These are phyloP conservation scores for Orius insidiosus DNA, from an alignment of 1,140 invertebrate genomes.

Conservation along the genomic window DNA sequence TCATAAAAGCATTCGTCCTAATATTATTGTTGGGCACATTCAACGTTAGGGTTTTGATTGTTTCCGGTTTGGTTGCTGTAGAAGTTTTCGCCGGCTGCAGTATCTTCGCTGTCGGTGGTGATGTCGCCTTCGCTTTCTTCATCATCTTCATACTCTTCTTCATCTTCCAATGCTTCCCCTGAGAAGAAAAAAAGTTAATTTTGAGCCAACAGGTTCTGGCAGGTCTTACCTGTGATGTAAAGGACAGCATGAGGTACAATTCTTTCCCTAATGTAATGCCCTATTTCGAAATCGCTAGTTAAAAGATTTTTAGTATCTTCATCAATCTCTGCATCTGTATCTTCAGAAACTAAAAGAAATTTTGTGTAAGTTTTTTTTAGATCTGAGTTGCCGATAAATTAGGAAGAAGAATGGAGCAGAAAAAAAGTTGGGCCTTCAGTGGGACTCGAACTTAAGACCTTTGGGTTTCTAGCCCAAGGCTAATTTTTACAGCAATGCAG, in stretches of 20 bases:
- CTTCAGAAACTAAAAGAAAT: constrained; percentile 34
- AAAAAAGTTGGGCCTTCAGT: too few species aligned
- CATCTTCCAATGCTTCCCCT: constrained; percentile 59
- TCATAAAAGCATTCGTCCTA: too few species aligned
- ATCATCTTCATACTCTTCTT: constrained; percentile 32
- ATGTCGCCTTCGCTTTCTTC: constrained; percentile 22
- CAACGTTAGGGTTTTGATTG: not conserved
- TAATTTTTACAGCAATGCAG: too few species aligned
- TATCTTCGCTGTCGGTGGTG: constrained; percentile 21
- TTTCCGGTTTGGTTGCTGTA: not conserved
- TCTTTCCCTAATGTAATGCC: constrained; percentile 89
- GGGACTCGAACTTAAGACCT: too few species aligned
- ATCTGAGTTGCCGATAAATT: not conserved
- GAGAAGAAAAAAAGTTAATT: constrained; percentile 2
- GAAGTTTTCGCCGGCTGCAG: constrained; percentile 2
- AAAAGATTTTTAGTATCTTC: constrained; percentile 58
- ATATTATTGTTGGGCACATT: constrained; percentile 1
- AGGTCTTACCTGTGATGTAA: constrained; percentile 70
- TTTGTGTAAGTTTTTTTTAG: not conserved
- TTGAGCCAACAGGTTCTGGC: too few species aligned
- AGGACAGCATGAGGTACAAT: constrained; percentile 85
- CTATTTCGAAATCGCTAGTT: constrained; percentile 90
- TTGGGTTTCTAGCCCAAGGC: too few species aligned
- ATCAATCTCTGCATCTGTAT: constrained; percentile 47
- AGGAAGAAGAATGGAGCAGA: too few species aligned